phyloP scores from a whole-genome alignment of 2,113 vertebrate species.

The Aspiorhynchus laticeps region DNA sequence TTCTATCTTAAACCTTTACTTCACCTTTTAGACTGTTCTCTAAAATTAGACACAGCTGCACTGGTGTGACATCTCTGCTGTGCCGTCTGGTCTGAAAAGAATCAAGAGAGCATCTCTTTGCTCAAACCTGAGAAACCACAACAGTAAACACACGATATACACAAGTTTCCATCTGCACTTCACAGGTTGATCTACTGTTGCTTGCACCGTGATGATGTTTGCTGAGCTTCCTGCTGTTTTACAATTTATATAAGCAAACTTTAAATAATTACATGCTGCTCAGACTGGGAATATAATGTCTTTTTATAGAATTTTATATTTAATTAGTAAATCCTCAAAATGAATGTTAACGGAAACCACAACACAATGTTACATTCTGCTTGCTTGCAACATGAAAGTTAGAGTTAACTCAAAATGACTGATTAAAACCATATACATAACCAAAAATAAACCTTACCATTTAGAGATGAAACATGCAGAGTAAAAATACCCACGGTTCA shows the following conservation, averaged over 20 bases:
- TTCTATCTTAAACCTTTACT: neutral
- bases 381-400: neutral
- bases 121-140: conserved; percentile 29
- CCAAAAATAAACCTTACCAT: neutral
- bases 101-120: neutral
- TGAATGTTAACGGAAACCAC: neutral
- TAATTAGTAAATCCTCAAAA: neutral
- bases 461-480: neutral
- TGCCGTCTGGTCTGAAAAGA: neutral
- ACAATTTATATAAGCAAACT: neutral
- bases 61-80: neutral
- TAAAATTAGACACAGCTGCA: neutral
- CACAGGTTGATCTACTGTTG: neutral
- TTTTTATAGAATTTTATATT: neutral
- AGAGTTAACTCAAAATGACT: neutral
- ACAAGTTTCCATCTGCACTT: neutral
- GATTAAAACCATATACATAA: neutral
- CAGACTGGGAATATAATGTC: neutral
- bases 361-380: neutral
- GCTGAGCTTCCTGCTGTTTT: neutral
- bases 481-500: neutral
- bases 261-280: neutral
- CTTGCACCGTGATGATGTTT: neutral
- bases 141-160: neutral
- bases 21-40: neutral